phyloP scores from a whole-genome alignment of 2,888 invertebrate genomes.

The Mechanitis mazaeus region DNA sequence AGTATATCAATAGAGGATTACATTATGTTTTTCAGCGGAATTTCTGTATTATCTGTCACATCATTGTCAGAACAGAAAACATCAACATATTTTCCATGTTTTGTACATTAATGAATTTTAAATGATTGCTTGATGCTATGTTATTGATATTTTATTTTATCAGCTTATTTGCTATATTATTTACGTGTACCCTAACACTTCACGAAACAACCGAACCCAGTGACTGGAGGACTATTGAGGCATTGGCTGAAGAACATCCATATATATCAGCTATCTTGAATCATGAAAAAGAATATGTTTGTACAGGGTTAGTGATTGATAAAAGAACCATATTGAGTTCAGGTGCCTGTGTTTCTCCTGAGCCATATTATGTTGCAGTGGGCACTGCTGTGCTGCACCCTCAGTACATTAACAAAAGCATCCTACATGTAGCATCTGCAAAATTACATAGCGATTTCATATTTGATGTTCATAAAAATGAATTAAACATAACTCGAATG shows the following conservation, averaged over 20 bases:
- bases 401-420: slow-evolving; percentile 31
- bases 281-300: slow-evolving; percentile 39
- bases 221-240: slow-evolving; percentile 40
- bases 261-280: slow-evolving; percentile 52
- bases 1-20: background rate
- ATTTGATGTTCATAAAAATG: slow-evolving; percentile 35
- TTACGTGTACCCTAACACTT: background rate
- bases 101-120: background rate
- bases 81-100: background rate
- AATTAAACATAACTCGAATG: slow-evolving; percentile 41
- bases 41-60: slow-evolving; percentile 1
- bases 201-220: slow-evolving; percentile 10
- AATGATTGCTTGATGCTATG: background rate
- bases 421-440: slow-evolving; percentile 40
- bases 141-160: background rate
- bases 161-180: slow-evolving; percentile 3
- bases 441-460: slow-evolving; percentile 45
- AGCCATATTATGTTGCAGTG: slow-evolving; percentile 43
- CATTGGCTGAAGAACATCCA: slow-evolving; percentile 50
- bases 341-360: slow-evolving; percentile 43
- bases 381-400: slow-evolving; percentile 43
- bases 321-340: slow-evolving; percentile 50
- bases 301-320: slow-evolving; percentile 50
- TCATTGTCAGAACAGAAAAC: background rate
- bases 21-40: background rate